Conservation (phyloP, 2,888 invertebrate genomes). For the Monoplex corrugatus region DNA sequence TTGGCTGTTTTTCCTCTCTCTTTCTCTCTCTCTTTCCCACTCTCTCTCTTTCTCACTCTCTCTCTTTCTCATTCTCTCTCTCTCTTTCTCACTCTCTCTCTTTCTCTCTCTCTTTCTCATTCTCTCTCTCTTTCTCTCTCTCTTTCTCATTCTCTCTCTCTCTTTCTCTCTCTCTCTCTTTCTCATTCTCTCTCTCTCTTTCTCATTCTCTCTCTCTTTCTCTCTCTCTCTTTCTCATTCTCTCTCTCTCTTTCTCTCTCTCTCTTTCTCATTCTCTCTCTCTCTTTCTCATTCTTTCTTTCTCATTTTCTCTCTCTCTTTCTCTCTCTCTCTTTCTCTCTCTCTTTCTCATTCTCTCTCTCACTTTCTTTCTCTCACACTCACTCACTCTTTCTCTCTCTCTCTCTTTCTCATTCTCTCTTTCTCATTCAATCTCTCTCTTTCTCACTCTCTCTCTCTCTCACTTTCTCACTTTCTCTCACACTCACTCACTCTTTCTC, state of each 20-base stretch:
- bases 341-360: neutral
- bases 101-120: neutral
- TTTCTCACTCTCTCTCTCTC: no score
- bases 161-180: neutral
- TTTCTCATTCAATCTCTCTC: neutral
- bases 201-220: neutral
- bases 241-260: no score
- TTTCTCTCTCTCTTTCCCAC: neutral
- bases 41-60: constrained; percentile 26
- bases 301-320: neutral
- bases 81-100: neutral
- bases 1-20: neutral
- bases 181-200: neutral
- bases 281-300: no score
- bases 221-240: neutral
- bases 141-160: neutral
- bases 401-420: neutral
- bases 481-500: no score
- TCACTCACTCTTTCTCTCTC: neutral
- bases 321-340: neutral
- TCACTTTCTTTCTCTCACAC: no score
- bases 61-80: neutral
- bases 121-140: neutral
- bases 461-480: no score
- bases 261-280: no score